Base-by-base conservation (phyloP, 2,888 invertebrate genomes). In the Torymus auratus region DNA sequence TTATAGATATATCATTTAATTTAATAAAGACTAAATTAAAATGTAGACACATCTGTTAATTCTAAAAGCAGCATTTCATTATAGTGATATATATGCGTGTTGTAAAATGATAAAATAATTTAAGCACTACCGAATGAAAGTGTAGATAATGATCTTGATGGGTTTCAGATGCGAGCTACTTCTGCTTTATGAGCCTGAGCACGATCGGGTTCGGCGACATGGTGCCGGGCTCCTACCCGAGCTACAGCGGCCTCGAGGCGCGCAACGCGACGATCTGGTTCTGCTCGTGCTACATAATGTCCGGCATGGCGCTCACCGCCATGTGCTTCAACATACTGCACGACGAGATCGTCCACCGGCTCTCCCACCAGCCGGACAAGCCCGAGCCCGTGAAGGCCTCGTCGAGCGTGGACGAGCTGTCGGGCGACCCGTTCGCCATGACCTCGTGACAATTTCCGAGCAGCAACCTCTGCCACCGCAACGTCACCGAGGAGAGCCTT, bases 141-240 rank as follows among this genome's bases (percentile, higher is more conserved):
- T 41, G 5, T 41, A 41, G 7, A 41, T 41, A 41, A 41, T n/a
- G n/a, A 41, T 41, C 1, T 41, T 41, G 41, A 41, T 41, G 41
- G 41, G 7, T 83, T 84, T 12, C 85, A 93, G 93, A 91, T 82
- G 90, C 90, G 41, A 89, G 89, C 88, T 98, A 96, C 91, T 98
- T 98, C 92, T 98, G 98, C 91, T 98, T 98, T 91, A 98, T 98
- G 95, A 96, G 97, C 85, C 93, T 98, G 88, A 97, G 96, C 87
- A 97, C 97, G 15, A 97, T 97, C 88, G 98, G 98, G 53, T 97
- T 97, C 85, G 97, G 96, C 82, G 96, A 96, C 88, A 94, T 96
- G 92, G 93, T 96, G 84, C 96, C 96, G 71, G 96, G 96, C 52
- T 90, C 93, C 91, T 90, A 93, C 91, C 89, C 93, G 87, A 89